A percentile compares a stretch with the other conserved stretches of the same genome.
phyloP scores from a whole-genome alignment of 2,113 vertebrate species.

The Saguinus imperator region DNA sequence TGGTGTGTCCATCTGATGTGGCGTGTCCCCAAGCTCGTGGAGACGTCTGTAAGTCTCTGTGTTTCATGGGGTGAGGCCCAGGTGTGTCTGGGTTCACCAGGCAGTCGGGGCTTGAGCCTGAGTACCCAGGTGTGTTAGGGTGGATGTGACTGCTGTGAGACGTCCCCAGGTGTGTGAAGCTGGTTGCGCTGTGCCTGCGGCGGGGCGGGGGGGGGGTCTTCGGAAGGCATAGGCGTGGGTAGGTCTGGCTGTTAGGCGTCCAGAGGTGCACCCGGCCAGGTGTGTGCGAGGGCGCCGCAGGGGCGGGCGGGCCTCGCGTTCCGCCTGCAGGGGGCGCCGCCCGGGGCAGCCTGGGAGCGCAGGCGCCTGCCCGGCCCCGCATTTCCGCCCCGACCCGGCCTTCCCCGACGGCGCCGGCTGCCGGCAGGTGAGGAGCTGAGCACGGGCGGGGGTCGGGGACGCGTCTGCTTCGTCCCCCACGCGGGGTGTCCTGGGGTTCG shows the following conservation, averaged over 20 bases:
- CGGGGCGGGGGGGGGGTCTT: fast-evolving
- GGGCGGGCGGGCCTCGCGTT: background rate
- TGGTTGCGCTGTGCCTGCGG: background rate
- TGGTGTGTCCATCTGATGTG: background rate
- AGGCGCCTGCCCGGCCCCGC: fast-evolving
- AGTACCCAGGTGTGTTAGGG: too few species aligned
- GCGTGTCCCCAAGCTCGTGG: background rate
- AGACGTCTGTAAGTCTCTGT: background rate
- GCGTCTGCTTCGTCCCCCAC: too few species aligned
- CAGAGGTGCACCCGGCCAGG: background rate
- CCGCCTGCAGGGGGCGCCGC: constrained; percentile 68
- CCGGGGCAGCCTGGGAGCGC: background rate
- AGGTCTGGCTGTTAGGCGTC: background rate
- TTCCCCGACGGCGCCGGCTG: fast-evolving
- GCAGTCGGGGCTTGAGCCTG: background rate
- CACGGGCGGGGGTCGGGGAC: fast-evolving
- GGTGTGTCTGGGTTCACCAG: background rate
- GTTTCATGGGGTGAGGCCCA: background rate
- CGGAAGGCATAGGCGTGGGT: background rate
- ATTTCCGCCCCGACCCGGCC: background rate
- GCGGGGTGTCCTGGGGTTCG: background rate
- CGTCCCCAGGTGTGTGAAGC: background rate
- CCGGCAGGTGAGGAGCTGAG: background rate
- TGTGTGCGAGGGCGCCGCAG: too few species aligned
- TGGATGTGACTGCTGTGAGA: too few species aligned